Evolutionary conservation across 2,888 invertebrate species (phyloP), one percentile per base, ranked within the genome.

Genomic region (Lasioglossum figueresi): DNA sequence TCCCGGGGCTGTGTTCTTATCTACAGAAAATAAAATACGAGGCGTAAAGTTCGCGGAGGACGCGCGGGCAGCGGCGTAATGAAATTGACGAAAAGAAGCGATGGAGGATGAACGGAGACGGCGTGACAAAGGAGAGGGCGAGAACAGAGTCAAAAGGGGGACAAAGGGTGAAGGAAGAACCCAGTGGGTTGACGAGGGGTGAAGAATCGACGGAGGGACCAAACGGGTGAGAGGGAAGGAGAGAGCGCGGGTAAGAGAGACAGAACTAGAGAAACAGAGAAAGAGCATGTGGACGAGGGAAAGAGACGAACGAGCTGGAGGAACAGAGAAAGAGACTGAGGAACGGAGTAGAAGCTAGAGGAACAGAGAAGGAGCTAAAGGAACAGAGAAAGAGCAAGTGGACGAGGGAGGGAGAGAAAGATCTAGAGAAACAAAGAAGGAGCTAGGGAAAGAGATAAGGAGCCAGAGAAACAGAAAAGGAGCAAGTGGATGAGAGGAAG

Each of bases 111-210:
- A 34, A 31, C n/a, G 27, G 16, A 6, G 43, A 76, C 31, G 59
- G 40, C 71, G 56, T 56, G 37, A 37, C 16, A 37, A 63, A 76
- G 37, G 43, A 72, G 14, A 43, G 14, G 16, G 31, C 34, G 45
- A 45, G 70, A 59, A 75, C 40, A 80, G 80, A 59, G 10, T 80
- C 40, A n/a, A 56, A 80, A 43, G 43, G 1, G 27, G 37, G 43
- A 37, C n/a, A 70, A 45, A 66, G 63, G 66, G 71, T 12, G 63
- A 37, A 66, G 59, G 66, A 40, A 48, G 71, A 75, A 59, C 43
- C 63, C 71, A 68, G 45, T 34, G 76, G 73, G 73, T 76, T n/a
- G n/a, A 40, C 37, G 71, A 63, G 40, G 48, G 75, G 75, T 45
- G 77, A 75, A 74, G 76, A 45, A 27, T 31, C 31, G 45, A 31